Evolutionary conservation across 1,140 invertebrate species (phyloP).

Genomic region (Gonatopus flavifemur): DNA sequence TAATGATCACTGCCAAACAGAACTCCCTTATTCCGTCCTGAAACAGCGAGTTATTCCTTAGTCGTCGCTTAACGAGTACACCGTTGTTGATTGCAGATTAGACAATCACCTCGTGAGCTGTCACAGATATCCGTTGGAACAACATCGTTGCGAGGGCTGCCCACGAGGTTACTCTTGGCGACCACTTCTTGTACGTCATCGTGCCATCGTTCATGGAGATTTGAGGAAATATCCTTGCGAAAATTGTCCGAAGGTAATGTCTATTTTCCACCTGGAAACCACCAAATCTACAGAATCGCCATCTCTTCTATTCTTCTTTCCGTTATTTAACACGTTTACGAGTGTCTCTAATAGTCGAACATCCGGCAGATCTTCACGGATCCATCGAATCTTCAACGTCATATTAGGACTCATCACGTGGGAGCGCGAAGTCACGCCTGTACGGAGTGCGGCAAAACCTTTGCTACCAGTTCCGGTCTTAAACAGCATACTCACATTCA

Average conservation of each 20-base stretch:
- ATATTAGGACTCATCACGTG: constrained; percentile 91
- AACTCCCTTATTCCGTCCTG: neutral
- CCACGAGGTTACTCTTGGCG: constrained; percentile 80
- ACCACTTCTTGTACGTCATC: constrained; percentile 79
- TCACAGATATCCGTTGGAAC: constrained; percentile 75
- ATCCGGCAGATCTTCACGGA: constrained; percentile 83
- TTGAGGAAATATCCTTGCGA: constrained; percentile 86
- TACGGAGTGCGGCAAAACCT: constrained; percentile 97
- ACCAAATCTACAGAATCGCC: constrained; percentile 10
- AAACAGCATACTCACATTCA: constrained; percentile 99
- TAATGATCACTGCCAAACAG: no score
- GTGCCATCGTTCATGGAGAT: constrained; percentile 77
- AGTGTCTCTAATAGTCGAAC: constrained; percentile 50
- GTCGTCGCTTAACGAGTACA: no score
- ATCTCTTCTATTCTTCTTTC: constrained; percentile 37
- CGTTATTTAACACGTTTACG: no score
- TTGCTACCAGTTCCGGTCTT: constrained; percentile 93
- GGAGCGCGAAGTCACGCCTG: constrained; percentile 94
- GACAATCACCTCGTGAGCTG: constrained; percentile 77
- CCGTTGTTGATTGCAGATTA: constrained; percentile 65
- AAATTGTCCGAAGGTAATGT: constrained; percentile 83
- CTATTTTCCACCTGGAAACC: neutral
- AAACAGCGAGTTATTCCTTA: neutral
- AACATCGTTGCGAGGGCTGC: constrained; percentile 84
- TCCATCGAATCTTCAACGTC: constrained; percentile 92